Conservation (phyloP, 2,888 invertebrate genomes). For the Agonopterix arenella region DNA sequence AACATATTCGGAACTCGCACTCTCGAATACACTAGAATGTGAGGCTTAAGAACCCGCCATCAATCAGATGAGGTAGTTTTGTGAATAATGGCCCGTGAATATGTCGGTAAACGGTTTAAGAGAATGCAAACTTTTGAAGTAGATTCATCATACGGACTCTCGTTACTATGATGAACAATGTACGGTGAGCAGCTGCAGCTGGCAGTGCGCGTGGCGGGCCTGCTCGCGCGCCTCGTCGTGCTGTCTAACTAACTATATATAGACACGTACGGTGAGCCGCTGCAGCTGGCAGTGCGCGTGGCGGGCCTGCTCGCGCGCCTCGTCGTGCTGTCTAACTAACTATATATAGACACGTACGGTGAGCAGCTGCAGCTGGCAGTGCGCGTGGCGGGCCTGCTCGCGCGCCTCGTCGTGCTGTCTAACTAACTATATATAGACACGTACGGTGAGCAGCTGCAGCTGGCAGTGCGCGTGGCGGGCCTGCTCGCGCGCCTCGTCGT, state of each 20-base stretch:
- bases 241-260: no score
- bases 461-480: conserved; percentile 39
- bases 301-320: conserved; percentile 41
- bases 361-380: conserved; percentile 41
- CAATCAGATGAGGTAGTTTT: no score
- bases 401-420: conserved; percentile 41
- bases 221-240: conserved; percentile 45
- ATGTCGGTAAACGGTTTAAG: no score
- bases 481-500: conserved; percentile 43
- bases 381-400: conserved; percentile 39
- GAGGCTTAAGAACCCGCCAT: no score
- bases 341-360: no score
- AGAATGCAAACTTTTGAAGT: no score
- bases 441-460: conserved; percentile 32
- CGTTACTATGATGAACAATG: no score
- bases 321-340: conserved; percentile 40
- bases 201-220: conserved; percentile 35
- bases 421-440: no score
- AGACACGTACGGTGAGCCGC: conserved; percentile 26
- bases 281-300: conserved; percentile 41
- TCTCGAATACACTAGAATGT: no score
- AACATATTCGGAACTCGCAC: no score
- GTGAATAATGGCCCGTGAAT: no score
- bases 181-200: conserved; percentile 37
- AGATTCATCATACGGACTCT: no score